Evolutionary conservation across 2,888 invertebrate species (phyloP), one percentile per base, ranked within the genome.

Genomic region (Rhaphigaster nebulosa): DNA sequence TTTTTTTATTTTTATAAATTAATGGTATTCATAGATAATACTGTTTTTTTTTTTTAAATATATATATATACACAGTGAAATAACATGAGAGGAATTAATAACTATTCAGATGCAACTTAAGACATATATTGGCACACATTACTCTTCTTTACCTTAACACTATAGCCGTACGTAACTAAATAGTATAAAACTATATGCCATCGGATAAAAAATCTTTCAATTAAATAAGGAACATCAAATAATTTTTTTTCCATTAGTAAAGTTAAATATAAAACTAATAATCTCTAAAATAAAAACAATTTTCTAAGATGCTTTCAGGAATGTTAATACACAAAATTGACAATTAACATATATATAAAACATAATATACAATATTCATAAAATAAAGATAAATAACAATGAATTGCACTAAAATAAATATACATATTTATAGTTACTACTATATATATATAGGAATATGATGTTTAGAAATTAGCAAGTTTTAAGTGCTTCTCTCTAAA

Each of bases 41-140:
- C 89, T 89, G 89, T 89, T 89, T 76, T 84, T 84, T 15, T 26
- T 60, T 54, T 54, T 52, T 52, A 29, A n/a, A 88, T 54, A 88
- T 23, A 56, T 52, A 88, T 70, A 89, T 89, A 76, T 76, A 70
- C 65, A 89, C 76, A 89, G n/a, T 45, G 65, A 76, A 65, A 70
- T 45, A 76, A 89, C 52, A 70, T 50, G 56, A 41, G 56, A 90
- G n/a, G 60, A 70, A 90, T 89, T 89, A 52, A 41, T 80, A 80
- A 54, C 45, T 65, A 90, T 50, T 76, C 84, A 45, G 52, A 52
- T 84, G 80, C 84, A 90, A 90, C 90, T 90, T 90, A 90, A 90
- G 38, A 84, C n/a, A 87, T 84, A 90, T 90, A 90, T 90, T 90
- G 90, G 90, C 90, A 90, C 90, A 90, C 54, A 90, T 90, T 50